Evolutionary conservation across 1,140 invertebrate species (phyloP), one percentile per base, ranked within the genome.

Genomic region (Apis cerana): DNA sequence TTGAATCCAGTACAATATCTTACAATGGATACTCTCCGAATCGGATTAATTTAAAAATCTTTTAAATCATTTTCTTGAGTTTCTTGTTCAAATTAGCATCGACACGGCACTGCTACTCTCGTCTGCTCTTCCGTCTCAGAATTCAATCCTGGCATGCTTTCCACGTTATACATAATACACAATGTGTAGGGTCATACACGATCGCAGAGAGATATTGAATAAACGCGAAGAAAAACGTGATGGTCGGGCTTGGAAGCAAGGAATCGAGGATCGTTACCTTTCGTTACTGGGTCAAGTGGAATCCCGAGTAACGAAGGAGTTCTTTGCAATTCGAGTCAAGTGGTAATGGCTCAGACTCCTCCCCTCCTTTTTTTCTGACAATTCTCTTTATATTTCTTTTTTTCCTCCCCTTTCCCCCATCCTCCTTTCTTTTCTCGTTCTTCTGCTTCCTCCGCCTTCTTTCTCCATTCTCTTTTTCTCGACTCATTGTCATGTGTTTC

Each of bases 211-310:
- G 67, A 62, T 77, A 77, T 82, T 78, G 75, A 82, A 70, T 70
- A 78, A 83, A 82, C 75, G 69, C 56, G 58, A 75, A 79, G 77
- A 43, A 74, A 76, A 78, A 48, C 48, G 48, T 69, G 67, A 79
- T 72, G 67, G 82, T 72, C 21, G 67, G 17, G 58, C 68, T 33
- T 56, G 64, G n/a, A 59, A 48, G 50, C 50, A 70, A 80, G 74
- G 74, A 83, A 87, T 83, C 74, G 82, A 70, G 81, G 81, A 75
- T 83, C 80, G 81, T 85, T 85, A 83, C 81, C 61, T 83, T 85
- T 83, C 81, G 81, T 79, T 79, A 83, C 75, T 77, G 58, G 75
- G 81, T 85, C 75, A 83, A 83, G 81, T 79, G 70, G 81, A 83
- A 75, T 69, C 67, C 59, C 79, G 65, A 80, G 79, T 84, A 84